Base-by-base conservation (phyloP, 2,113 vertebrate genomes). In the Shinisaurus crocodilurus region DNA sequence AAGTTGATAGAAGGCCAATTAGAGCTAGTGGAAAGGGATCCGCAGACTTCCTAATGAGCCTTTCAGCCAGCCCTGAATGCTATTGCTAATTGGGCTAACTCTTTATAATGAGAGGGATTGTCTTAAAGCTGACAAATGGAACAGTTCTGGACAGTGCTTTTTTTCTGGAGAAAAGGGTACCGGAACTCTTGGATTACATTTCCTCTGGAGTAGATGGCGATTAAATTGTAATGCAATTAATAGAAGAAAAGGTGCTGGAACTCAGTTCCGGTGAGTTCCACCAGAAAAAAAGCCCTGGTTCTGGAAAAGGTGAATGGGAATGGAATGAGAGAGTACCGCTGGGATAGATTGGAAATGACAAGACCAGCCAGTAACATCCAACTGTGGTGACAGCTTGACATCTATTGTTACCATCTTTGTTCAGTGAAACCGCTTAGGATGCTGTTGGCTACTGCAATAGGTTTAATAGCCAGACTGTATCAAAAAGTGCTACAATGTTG, bases 401-500 rank as follows among this genome's bases (percentile, higher is more conserved):
- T 34, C 4, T 72, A 82, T 92, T 81, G 72, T 70, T 67, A 37
- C 27, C 88, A 50, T 91, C 67, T 23, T 81, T 79, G 43, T 77
- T 77, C 90, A 82, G 65, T 80, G 79, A 92, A 94, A 94, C 90
- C 34, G 57, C 13, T 50, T 92, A 91, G 92, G 75, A 82, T 32
- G 37, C 69, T 90, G 79, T 23, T 94, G 88, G 88, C 88, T 84
- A 87, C 45, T 75, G 82, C 60, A 92, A 23, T 25, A 82, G 43
- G 45, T 70, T 94, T 85, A 86, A 80, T 90, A 86, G 80, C 29
- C 76, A 90, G 75, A 75, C 6, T 34, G 10, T 69, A 82, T 91
- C 86, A 89, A 43, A 83, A 96, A 76, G 77, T 93, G 10, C 6
- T 65, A n/a, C 3, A 80, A 82, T 81, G 8, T 95, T 93, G 69